A percentile compares a stretch with the other conserved stretches of the same genome.
phyloP scores from a whole-genome alignment of 2,797 vertebrate species.

The Lacerta viridis region DNA sequence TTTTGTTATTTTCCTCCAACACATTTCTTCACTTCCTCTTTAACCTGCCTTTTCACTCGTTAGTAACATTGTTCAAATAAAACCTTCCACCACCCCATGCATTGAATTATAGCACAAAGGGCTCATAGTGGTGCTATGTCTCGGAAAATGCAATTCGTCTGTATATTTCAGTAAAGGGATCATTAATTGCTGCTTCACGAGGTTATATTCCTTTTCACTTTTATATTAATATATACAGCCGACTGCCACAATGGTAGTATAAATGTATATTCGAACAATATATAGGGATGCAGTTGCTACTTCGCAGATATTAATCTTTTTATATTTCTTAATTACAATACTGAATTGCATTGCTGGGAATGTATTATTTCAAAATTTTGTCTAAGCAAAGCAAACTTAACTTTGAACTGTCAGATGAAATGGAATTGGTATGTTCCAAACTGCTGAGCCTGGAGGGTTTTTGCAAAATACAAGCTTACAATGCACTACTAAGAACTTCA shows the following conservation, averaged over 20 bases:
- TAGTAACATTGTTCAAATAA: constrained; percentile 29
- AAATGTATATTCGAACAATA: constrained; percentile 25
- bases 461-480: background rate
- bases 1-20: constrained; percentile 7
- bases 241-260: constrained; percentile 27
- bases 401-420: constrained; percentile 12
- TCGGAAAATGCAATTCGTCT: constrained; percentile 18
- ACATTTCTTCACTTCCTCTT: background rate
- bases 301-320: constrained; percentile 29
- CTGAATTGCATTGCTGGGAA: background rate
- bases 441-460: background rate
- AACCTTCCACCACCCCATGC: background rate
- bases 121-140: background rate
- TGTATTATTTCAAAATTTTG: constrained; percentile 9
- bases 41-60: constrained; percentile 19
- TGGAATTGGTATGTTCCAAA: background rate
- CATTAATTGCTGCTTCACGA: constrained; percentile 35
- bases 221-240: constrained; percentile 25
- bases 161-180: constrained; percentile 44
- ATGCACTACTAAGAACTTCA: background rate
- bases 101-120: constrained; percentile 16
- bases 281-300: constrained; percentile 19
- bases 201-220: constrained; percentile 19
- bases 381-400: background rate
- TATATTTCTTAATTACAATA: constrained; percentile 36